These are phyloP conservation scores for Glaucidium brasilianum DNA, from an alignment of 2,113 vertebrate genomes.

Conservation along the genomic window DNA sequence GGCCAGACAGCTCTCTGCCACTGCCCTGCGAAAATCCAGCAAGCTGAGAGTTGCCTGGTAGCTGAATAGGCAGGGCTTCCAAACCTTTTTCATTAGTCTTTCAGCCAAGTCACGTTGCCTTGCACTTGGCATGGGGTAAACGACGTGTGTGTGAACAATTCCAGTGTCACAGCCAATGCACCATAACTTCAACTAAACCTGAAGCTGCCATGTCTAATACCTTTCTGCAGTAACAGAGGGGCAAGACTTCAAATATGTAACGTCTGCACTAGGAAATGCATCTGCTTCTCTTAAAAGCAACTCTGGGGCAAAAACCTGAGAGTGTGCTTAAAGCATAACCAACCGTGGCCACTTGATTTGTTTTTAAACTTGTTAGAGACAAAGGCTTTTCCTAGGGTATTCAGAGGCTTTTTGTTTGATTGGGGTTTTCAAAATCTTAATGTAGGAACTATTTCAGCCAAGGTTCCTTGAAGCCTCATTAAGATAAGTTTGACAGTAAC, in stretches of 20 bases:
- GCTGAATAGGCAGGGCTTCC: neutral
- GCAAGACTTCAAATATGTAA: neutral
- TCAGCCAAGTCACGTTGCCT: neutral
- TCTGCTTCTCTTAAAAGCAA: neutral
- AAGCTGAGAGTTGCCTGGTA: neutral
- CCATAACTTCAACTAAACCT: accelerated
- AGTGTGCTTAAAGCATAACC: neutral
- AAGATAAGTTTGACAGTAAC: neutral
- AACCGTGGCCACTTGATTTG: neutral
- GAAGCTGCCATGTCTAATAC: neutral
- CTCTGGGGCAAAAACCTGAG: neutral
- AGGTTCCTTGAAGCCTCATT: neutral
- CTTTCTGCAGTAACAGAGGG: neutral
- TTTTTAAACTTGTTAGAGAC: neutral
- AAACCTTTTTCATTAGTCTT: too few relatives aligned
- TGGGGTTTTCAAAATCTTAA: neutral
- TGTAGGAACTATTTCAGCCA: neutral
- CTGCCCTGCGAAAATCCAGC: neutral
- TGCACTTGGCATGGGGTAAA: neutral
- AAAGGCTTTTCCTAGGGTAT: neutral
- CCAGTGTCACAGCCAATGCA: neutral
- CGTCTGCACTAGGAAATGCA: neutral
- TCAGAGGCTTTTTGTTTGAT: neutral
- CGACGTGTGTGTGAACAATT: accelerated
- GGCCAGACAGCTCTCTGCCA: neutral